Evolutionary conservation across 2,888 invertebrate genomes (phyloP).

Genomic region (Venusia cambrica): DNA sequence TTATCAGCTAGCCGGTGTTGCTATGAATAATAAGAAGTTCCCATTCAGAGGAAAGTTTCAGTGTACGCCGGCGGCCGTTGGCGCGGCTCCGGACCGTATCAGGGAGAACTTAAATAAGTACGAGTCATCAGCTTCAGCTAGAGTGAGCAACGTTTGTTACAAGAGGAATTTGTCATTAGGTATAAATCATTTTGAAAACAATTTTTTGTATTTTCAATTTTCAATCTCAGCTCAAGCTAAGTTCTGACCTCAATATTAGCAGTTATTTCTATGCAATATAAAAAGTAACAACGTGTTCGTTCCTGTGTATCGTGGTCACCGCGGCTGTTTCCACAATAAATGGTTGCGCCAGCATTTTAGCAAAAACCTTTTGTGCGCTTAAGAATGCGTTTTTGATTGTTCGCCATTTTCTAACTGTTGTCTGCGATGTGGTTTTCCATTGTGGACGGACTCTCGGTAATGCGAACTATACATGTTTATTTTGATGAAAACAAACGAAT

Average conservation of each 20-base stretch:
- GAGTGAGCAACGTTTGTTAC: too few relatives aligned
- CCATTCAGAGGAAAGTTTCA: constrained; percentile 39
- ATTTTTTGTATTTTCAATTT: too few relatives aligned
- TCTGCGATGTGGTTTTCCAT: constrained; percentile 15
- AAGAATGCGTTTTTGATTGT: constrained; percentile 30
- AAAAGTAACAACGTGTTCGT: constrained; percentile 27
- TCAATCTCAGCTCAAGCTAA: constrained; percentile 11
- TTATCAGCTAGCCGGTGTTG: constrained; percentile 58
- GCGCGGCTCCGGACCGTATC: constrained; percentile 16
- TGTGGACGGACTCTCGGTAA: constrained; percentile 1
- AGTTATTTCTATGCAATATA: constrained; percentile 27
- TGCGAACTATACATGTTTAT: not conserved
- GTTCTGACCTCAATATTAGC: constrained; percentile 25
- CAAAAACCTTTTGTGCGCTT: constrained; percentile 23
- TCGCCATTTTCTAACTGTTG: constrained; percentile 19
- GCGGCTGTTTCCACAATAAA: constrained; percentile 23
- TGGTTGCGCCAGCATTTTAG: constrained; percentile 21
- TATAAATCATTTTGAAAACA: too few relatives aligned
- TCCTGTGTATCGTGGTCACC: constrained; percentile 24
- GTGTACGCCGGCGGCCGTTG: constrained; percentile 19
- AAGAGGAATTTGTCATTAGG: too few relatives aligned
- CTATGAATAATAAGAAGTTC: constrained; percentile 62
- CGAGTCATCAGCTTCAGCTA: too few relatives aligned
- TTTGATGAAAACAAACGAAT: too few relatives aligned
- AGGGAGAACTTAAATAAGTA: constrained; percentile 26